These are phyloP conservation scores for Echinarachnius parma DNA, from an alignment of 53 echinoderm and acorn worm species.

Conservation along the genomic window DNA sequence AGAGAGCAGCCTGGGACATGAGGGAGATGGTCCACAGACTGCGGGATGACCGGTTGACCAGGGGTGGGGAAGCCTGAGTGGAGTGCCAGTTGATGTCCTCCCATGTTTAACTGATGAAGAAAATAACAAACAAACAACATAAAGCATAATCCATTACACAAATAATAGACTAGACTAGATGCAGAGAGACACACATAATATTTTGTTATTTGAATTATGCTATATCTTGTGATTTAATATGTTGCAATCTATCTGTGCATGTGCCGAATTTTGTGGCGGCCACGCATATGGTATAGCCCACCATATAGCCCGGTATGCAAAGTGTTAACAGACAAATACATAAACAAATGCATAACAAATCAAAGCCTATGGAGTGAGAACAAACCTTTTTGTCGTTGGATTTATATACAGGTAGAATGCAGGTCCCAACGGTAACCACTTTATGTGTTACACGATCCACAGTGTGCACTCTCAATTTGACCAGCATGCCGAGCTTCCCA, in stretches of 20 bases:
- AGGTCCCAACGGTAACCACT: conserved; percentile 26
- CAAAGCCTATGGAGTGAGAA: too few relatives aligned
- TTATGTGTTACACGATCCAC: conserved; percentile 59
- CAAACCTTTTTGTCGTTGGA: conserved; percentile 27
- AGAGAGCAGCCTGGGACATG: conserved; percentile 57
- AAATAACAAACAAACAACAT: not conserved
- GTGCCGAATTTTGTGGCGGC: too few relatives aligned
- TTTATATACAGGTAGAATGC: conserved; percentile 20
- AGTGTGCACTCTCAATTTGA: conserved; percentile 54
- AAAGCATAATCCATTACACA: not conserved
- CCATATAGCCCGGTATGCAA: too few relatives aligned
- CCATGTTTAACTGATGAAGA: conserved; percentile 40
- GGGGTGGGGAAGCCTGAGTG: conserved; percentile 32
- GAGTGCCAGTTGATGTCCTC: conserved; percentile 54
- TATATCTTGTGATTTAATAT: too few relatives aligned
- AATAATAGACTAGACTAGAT: too few relatives aligned
- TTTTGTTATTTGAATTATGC: too few relatives aligned
- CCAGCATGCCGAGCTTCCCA: conserved; percentile 14
- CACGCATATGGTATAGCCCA: too few relatives aligned
- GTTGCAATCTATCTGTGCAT: too few relatives aligned
- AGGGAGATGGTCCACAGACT: conserved; percentile 39
- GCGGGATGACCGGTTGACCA: conserved; percentile 3
- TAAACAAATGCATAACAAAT: too few relatives aligned
- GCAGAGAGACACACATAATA: too few relatives aligned
- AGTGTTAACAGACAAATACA: too few relatives aligned